Evolutionary conservation across 2,797 vertebrate species (phyloP), one percentile per base, ranked within the genome.

Genomic region (Protosalanx chinensis): DNA sequence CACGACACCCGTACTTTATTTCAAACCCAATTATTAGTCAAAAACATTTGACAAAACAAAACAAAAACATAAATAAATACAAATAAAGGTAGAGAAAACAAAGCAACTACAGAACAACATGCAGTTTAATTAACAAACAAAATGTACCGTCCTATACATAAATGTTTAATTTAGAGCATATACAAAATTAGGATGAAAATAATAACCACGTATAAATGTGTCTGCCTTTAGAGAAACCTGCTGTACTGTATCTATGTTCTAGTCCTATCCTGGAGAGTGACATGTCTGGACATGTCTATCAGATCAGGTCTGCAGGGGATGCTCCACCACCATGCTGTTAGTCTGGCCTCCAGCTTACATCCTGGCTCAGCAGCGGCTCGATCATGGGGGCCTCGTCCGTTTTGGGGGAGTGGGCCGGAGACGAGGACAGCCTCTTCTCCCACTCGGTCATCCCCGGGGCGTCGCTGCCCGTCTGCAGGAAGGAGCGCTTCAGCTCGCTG

Each of bases 401-500:
- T 76, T 81, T 82, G 70, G 87, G 90, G 0, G 94, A 94, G 78
- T 74, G 79, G 57, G 92, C 90, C 0, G 96, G 94, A 73, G 95
- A 96, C 18, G 95, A 95, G 66, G 95, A 94, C 75, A 98, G 95
- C 66, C 96, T 94, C 89, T 94, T 95, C 83, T 98, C 97, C 96
- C 97, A 98, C 73, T 99, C 97, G 0, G 94, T 96, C 23, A 89
- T 89, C 58, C 93, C 89, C 16, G 90, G 79, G 1, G 80, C 81
- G 85, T 92, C 87, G 79, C 85, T 83, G 35, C 92, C 92, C 6
- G 93, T 95, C 92, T 98, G 95, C 91, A 98, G 90, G 92, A 98
- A 98, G 82, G 94, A 97, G 85, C 96, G 93, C 92, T 98, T 99
- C 92, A 99, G 90, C 84, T 98, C 94, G 58, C 93, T 96, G 90